These are phyloP conservation scores for Excalfactoria chinensis DNA, from an alignment of 2,113 vertebrate species.

Conservation along the genomic window DNA sequence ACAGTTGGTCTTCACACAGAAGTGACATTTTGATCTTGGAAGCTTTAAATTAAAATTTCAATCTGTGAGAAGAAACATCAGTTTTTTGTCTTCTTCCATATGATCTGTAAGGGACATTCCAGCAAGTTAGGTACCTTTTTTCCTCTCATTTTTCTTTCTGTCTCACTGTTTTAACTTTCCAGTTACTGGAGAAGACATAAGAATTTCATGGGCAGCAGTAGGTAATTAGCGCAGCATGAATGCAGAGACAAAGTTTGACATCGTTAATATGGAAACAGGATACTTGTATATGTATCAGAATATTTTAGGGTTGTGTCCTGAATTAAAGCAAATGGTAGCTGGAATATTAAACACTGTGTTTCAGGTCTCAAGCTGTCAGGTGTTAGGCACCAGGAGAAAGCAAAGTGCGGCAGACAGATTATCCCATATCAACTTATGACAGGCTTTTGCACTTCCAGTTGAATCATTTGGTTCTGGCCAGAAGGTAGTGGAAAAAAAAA, in stretches of 20 bases:
- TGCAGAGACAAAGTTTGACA: background rate
- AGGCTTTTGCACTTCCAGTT: background rate
- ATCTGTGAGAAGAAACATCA: background rate
- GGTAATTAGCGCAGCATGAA: background rate
- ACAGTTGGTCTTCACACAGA: background rate
- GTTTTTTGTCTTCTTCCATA: background rate
- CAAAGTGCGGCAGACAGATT: background rate
- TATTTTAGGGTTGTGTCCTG: background rate
- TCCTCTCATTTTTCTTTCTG: background rate
- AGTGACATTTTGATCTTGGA: background rate
- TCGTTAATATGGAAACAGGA: background rate
- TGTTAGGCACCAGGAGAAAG: background rate
- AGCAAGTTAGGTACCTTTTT: background rate
- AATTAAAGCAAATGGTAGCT: background rate
- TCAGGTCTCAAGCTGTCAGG: background rate
- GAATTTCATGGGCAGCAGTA: background rate
- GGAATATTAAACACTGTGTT: background rate
- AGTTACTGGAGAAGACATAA: background rate
- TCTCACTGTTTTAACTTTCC: background rate
- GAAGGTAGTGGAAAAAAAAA: background rate
- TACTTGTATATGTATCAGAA: background rate
- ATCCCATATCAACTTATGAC: background rate
- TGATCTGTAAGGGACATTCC: background rate
- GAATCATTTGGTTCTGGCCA: background rate
- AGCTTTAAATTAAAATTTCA: background rate